Base-by-base conservation (phyloP, 2,113 vertebrate genomes). In the Sylvia atricapilla region DNA sequence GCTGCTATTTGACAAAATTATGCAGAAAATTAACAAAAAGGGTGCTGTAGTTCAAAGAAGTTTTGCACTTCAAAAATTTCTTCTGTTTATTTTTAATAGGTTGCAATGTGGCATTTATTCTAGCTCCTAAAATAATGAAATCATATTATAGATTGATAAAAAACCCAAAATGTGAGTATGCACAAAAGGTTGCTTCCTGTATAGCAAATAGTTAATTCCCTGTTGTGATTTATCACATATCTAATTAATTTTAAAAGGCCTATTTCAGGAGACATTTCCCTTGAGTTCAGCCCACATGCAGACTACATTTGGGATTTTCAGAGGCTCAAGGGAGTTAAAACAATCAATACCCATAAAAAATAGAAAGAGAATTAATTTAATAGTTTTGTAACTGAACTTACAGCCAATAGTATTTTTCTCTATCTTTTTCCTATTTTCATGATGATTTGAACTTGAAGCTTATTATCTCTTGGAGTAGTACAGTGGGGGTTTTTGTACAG, bases 221-320 rank as follows among this genome's bases (percentile, higher is more conserved):
- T 62, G 6, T 43, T 73, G 49, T 7, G 21, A 56, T 89, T 94
- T 87, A 58, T 74, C 49, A n/a, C 52, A 35, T 9, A 46, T 52
- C 12, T 68, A 85, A 91, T 68, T 90, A 91, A 91, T 91, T 85
- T 53, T 52, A 58, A 55, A 73, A 69, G 20, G 50, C 21, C 87
- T 83, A 16, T 66, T 78, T 85, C 59, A 44, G 63, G 43, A 94
- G 62, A 19, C 37, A 33, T 89, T 85, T 24, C 47, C 79, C 58
- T 67, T 47, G 37, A 76, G 70, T 62, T 85, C 78, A 90, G 30
- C 53, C 53, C 31, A 69, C 13, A 6, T 16, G 21, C 31, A 47
- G 37, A 46, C 41, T 72, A 75, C 46, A 24, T 30, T 60, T 59
- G 74, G 55, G 69, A 84, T 91, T 94, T 93, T 82, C 41, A 69